A percentile compares a stretch with the other conserved stretches of the same genome.
phyloP scores from a whole-genome alignment of 2,797 vertebrate species.

The Hephaestus fuliginosus region DNA sequence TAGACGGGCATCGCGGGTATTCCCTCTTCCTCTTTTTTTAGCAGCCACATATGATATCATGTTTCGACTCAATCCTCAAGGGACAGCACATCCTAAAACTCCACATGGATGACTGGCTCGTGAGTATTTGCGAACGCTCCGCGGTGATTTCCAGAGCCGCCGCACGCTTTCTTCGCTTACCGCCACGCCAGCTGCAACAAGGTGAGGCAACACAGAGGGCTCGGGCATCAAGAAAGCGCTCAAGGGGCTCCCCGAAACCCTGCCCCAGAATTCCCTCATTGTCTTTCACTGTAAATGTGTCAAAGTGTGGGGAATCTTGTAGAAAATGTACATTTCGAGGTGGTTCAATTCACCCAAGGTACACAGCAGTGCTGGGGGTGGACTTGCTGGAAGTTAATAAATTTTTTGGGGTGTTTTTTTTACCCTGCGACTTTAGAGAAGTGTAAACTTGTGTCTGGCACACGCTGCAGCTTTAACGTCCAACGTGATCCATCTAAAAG shows the following conservation, averaged over 20 bases:
- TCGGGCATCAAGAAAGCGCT: conserved; percentile 10
- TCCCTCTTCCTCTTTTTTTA: conserved; percentile 65
- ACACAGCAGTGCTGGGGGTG: not conserved
- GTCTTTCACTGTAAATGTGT: conserved; percentile 35
- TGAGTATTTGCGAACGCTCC: conserved; percentile 37
- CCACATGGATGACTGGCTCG: conserved; percentile 65
- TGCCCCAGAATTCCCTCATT: conserved; percentile 49
- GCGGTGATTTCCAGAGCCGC: conserved; percentile 73
- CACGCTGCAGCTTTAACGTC: not conserved
- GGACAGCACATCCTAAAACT: conserved; percentile 66
- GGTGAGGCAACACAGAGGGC: not conserved
- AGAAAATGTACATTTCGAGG: conserved; percentile 42
- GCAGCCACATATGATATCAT: not conserved
- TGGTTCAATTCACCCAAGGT: not conserved
- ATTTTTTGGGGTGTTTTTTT: not conserved
- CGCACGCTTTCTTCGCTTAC: not conserved
- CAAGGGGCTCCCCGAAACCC: conserved; percentile 57
- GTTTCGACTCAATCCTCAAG: conserved; percentile 71
- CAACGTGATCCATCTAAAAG: not conserved
- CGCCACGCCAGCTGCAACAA: conserved; percentile 59
- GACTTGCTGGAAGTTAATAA: conserved; percentile 21
- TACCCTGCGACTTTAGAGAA: not conserved
- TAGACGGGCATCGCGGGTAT: conserved; percentile 9
- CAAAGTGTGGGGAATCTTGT: conserved; percentile 17
- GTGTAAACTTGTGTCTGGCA: not conserved